phyloP scores from a whole-genome alignment of 2,888 invertebrate genomes.

The Volucella zonaria region DNA sequence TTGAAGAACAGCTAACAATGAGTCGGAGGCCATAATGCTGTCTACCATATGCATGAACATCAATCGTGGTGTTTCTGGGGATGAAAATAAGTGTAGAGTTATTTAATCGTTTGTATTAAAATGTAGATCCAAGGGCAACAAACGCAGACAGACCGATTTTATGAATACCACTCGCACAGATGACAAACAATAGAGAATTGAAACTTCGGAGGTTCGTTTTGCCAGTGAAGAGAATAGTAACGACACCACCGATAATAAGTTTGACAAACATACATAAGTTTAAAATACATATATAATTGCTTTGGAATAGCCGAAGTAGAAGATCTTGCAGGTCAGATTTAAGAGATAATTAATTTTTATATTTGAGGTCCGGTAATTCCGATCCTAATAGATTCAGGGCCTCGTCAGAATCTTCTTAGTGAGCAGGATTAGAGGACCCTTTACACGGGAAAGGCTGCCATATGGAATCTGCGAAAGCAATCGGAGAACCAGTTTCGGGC shows the following conservation, averaged over 20 bases:
- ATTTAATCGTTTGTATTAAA: too few species aligned
- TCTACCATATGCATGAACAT: too few species aligned
- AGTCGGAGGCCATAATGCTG: neutral
- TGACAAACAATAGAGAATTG: neutral
- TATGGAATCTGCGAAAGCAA: too few species aligned
- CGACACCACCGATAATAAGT: neutral
- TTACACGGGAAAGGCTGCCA: neutral
- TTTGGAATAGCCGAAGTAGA: neutral
- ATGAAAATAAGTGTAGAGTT: too few species aligned
- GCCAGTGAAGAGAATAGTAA: neutral
- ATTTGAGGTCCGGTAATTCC: neutral
- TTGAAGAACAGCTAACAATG: slow-evolving; percentile 27
- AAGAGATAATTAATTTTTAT: slow-evolving; percentile 1
- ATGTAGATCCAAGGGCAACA: too few species aligned
- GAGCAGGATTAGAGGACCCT: slow-evolving; percentile 49
- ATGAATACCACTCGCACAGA: too few species aligned
- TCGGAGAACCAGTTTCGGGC: slow-evolving; percentile 56
- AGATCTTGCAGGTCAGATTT: too few species aligned
- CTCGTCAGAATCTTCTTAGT: slow-evolving; percentile 56
- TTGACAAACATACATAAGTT: too few species aligned
- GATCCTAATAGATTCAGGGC: slow-evolving; percentile 63
- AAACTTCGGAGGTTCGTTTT: slow-evolving; percentile 5
- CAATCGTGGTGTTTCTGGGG: too few species aligned
- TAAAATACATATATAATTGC: neutral
- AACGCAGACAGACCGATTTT: too few species aligned